Evolutionary conservation across 2,797 vertebrate genomes (phyloP), one percentile per base, ranked within the genome.

Genomic region (Calcarius lapponicus): DNA sequence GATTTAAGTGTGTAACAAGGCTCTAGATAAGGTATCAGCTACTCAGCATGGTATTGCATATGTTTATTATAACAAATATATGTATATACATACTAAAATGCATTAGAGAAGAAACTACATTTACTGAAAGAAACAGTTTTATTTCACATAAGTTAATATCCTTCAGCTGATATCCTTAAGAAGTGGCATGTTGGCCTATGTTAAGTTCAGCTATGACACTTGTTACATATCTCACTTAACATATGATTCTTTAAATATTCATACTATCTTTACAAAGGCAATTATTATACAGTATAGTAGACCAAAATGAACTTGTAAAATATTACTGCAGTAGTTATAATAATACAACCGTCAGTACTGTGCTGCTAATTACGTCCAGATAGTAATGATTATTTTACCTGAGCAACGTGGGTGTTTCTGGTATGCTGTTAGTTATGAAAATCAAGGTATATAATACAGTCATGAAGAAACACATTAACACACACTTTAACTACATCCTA

Each of bases 1-100:
- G 60, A 96, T 94, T 90, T 93, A 96, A 92, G 25, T 67, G 13
- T 62, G 75, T 94, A 93, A 84, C 74, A 91, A 90, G 51, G 45
- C 7, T 86, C 25, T 88, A 40, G 70, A 38, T 79, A 89, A 51
- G 45, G n/a, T 60, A 71, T 29, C 40, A 81, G 9, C 38, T 91
- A 43, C 47, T 86, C 38, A 60, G 40, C 56, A 32, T 43, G 29
- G 8, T 76, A 42, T 80, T 65, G 17, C 47, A 62, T 60, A 58
- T 21, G 56, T 19, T 62, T 72, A 80, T 60, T 45, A 79, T 75
- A 92, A 87, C 8, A 89, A 43, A 72, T 86, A 61, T 75, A 36
- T 76, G 47, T 60, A 36, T 74, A 91, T 56, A 78, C 8, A 38
- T 10, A 65, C 14, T 67, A 72, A 90, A 91, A 76, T 66, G 4